Conservation (phyloP, 1,140 invertebrate genomes). For the Scaptomyza graminum region DNA sequence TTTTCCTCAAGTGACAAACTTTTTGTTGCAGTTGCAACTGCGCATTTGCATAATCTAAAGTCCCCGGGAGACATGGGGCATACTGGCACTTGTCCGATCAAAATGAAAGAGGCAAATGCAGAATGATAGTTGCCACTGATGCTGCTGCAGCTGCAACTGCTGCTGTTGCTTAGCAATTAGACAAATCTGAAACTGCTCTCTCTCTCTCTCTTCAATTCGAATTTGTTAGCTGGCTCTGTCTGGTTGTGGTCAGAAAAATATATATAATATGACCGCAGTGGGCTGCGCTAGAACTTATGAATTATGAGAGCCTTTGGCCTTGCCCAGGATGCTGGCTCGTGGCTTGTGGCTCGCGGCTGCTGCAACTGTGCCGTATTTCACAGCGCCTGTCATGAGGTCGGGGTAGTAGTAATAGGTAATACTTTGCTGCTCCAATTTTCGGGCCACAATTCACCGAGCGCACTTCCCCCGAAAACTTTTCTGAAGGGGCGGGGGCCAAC, state of each 20-base stretch:
- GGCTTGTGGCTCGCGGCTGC: neutral
- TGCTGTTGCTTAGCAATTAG: slow-evolving; percentile 49
- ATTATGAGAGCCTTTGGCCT: slow-evolving; percentile 32
- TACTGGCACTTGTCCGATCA: slow-evolving; percentile 9
- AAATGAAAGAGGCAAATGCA: neutral
- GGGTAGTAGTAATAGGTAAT: neutral
- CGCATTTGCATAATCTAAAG: slow-evolving; percentile 42
- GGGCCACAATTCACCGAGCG: slow-evolving; percentile 20
- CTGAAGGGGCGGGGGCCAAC: neutral
- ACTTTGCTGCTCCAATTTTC: neutral
- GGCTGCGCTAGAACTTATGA: slow-evolving; percentile 27
- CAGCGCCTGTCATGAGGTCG: slow-evolving; percentile 35
- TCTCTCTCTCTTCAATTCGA: slow-evolving; percentile 12
- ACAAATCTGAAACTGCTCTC: slow-evolving; percentile 30
- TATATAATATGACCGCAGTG: slow-evolving; percentile 31
- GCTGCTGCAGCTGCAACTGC: slow-evolving; percentile 12
- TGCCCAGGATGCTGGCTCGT: slow-evolving; percentile 16
- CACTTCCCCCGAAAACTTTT: slow-evolving; percentile 12
- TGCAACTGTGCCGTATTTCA: slow-evolving; percentile 49
- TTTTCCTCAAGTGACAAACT: slow-evolving; percentile 38
- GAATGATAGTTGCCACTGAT: slow-evolving; percentile 26
- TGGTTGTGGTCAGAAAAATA: slow-evolving; percentile 10
- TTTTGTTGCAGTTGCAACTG: slow-evolving; percentile 37
- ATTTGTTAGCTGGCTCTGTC: slow-evolving; percentile 22
- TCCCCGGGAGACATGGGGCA: neutral